phyloP scores from a whole-genome alignment of 2,797 vertebrate species.

The Tauraco hartlaubi region DNA sequence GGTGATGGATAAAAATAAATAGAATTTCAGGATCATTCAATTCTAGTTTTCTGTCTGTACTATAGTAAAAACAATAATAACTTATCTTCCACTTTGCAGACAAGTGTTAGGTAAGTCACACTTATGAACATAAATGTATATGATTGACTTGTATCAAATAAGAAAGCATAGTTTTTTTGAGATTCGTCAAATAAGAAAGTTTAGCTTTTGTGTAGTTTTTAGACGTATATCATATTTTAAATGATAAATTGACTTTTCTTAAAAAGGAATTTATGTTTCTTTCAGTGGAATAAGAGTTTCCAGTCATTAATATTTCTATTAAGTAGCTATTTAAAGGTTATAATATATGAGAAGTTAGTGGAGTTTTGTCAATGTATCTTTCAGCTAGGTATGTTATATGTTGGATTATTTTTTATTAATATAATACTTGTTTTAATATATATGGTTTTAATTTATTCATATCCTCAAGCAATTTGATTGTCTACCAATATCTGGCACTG shows the following conservation, averaged over 20 bases:
- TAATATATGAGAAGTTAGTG: neutral
- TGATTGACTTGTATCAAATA: neutral
- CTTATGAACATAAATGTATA: neutral
- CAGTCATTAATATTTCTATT: neutral
- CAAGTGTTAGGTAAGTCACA: neutral
- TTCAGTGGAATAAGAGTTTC: neutral
- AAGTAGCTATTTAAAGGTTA: slow-evolving; percentile 4
- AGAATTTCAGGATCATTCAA: neutral
- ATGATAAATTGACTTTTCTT: neutral
- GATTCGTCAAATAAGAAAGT: neutral
- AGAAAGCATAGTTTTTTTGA: neutral
- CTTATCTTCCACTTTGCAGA: neutral
- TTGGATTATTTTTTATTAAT: slow-evolving; percentile 33
- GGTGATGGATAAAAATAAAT: neutral
- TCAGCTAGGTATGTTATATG: neutral
- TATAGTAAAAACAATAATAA: neutral
- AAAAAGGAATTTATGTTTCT: neutral
- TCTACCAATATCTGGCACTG: neutral
- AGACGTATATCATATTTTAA: neutral
- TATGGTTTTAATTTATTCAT: slow-evolving; percentile 14
- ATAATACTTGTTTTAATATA: neutral
- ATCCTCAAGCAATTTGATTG: neutral
- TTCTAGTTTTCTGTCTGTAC: neutral
- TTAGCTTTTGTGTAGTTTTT: neutral
- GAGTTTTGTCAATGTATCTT: neutral